Conservation (phyloP, 2,888 invertebrate genomes). For the Abrostola tripartita region DNA sequence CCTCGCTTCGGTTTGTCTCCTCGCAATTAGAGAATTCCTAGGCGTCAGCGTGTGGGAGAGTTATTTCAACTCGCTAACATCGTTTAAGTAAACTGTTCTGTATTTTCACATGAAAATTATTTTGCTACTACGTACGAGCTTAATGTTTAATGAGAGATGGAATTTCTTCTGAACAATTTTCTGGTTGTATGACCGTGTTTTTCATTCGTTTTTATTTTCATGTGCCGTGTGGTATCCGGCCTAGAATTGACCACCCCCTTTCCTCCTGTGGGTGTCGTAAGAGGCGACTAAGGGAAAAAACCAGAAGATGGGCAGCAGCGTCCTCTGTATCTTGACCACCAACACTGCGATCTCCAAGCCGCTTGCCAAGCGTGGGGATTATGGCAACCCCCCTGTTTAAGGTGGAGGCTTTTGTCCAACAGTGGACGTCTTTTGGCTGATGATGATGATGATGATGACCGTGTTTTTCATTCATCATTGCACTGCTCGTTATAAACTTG, state of each 20-base stretch:
- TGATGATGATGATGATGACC: constrained; percentile 11
- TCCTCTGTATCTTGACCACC: too few species aligned
- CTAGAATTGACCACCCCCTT: too few species aligned
- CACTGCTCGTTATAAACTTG: too few species aligned
- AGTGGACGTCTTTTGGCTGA: not conserved
- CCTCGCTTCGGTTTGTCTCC: constrained; percentile 57
- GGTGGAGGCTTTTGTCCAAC: too few species aligned
- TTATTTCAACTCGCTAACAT: constrained; percentile 69
- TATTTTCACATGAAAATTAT: constrained; percentile 59
- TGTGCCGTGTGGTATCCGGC: constrained; percentile 25
- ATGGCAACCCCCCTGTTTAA: too few species aligned
- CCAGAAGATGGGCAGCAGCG: too few species aligned
- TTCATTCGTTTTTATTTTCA: constrained; percentile 30
- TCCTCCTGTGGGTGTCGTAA: too few species aligned
- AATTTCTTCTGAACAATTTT: constrained; percentile 28
- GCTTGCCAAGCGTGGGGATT: too few species aligned
- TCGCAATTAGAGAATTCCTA: constrained; percentile 77
- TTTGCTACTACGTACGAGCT: constrained; percentile 42
- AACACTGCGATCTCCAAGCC: too few species aligned
- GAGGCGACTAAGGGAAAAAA: too few species aligned
- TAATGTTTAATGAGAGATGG: constrained; percentile 17
- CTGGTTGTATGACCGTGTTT: constrained; percentile 32
- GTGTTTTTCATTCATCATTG: constrained; percentile 8
- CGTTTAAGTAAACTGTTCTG: constrained; percentile 60
- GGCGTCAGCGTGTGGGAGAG: constrained; percentile 76